phyloP scores from a whole-genome alignment of 2,888 invertebrate species.

The Drosophila bunnanda region DNA sequence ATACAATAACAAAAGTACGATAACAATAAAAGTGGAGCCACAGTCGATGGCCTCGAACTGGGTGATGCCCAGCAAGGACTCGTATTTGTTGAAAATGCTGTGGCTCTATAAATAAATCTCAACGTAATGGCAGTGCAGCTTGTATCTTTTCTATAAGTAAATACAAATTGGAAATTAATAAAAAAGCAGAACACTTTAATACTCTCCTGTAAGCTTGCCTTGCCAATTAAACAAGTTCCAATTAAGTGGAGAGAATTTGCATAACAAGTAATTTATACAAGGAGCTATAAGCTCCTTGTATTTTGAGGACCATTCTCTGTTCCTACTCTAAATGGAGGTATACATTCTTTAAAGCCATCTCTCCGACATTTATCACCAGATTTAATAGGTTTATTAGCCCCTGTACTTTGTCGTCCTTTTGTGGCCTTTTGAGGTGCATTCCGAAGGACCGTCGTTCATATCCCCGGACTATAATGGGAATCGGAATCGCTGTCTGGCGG shows the following conservation, averaged over 20 bases:
- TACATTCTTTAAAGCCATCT: constrained; percentile 7
- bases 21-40: constrained; percentile 17
- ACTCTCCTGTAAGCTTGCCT: no score
- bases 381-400: constrained; percentile 41
- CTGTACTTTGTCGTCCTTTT: constrained; percentile 8
- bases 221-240: constrained; percentile 2
- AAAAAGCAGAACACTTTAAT: no score
- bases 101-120: not conserved
- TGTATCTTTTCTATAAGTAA: not conserved
- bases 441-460: constrained; percentile 10
- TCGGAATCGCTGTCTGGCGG: constrained; percentile 42
- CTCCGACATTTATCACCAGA: constrained; percentile 21
- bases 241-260: not conserved
- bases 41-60: constrained; percentile 13
- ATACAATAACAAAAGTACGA: constrained; percentile 15
- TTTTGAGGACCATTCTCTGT: not conserved
- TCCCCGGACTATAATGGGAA: constrained; percentile 20
- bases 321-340: no score
- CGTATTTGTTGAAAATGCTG: not conserved
- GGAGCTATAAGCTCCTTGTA: not conserved
- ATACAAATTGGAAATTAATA: not conserved
- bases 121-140: not conserved
- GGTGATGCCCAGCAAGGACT: not conserved
- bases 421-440: constrained; percentile 11
- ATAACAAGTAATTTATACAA: not conserved